Evolutionary conservation across 2,113 vertebrate species (phyloP).

Genomic region (Hypomesus transpacificus): DNA sequence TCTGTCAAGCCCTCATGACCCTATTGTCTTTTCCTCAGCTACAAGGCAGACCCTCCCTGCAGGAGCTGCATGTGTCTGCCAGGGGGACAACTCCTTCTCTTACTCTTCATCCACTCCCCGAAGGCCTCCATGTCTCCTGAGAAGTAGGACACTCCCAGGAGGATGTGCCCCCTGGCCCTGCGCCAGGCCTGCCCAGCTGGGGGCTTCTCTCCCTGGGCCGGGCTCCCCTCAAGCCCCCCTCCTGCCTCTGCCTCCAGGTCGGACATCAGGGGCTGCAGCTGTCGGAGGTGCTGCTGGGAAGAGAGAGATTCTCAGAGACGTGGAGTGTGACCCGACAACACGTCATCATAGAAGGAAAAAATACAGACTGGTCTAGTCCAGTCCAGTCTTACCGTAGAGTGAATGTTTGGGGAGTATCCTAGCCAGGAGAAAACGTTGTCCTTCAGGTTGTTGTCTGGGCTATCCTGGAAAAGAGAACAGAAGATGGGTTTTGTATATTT

Average conservation of each 20-base stretch:
- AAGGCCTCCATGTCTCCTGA: slow-evolving; percentile 70
- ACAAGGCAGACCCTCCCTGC: no score
- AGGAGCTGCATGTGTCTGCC: no score
- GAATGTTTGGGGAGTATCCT: neutral
- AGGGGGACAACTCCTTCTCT: slow-evolving; percentile 1
- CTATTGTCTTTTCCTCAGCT: no score
- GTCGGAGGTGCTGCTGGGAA: slow-evolving; percentile 37
- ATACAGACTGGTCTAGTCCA: no score
- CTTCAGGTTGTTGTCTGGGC: slow-evolving; percentile 41
- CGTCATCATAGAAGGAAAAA: no score
- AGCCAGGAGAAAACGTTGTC: slow-evolving; percentile 5
- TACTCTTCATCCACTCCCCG: slow-evolving; percentile 76
- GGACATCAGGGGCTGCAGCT: slow-evolving; percentile 67
- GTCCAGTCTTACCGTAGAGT: slow-evolving; percentile 33
- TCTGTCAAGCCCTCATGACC: neutral
- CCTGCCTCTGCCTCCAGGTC: neutral
- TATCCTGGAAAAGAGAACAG: slow-evolving; percentile 36
- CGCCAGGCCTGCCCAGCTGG: slow-evolving; percentile 8
- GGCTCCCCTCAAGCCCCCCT: slow-evolving; percentile 12
- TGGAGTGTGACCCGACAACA: no score
- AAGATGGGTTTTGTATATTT: neutral
- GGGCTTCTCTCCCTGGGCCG: slow-evolving; percentile 9
- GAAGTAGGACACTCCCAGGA: slow-evolving; percentile 62
- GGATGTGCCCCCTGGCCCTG: slow-evolving; percentile 38
- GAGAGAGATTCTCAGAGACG: neutral